phyloP scores from a whole-genome alignment of 2,797 vertebrate species.

The Oophaga sylvatica region DNA sequence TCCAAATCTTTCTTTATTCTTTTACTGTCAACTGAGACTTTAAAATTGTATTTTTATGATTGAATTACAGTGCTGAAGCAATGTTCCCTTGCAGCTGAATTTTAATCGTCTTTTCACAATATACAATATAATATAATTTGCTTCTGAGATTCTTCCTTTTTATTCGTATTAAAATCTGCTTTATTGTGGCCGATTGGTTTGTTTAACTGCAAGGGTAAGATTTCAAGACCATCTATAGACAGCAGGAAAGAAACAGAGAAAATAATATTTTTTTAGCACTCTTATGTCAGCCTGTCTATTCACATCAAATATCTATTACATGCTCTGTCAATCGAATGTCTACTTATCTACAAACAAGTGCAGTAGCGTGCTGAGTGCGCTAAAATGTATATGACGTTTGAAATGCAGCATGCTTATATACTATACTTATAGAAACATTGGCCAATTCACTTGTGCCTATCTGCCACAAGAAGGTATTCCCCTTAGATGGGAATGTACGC shows the following conservation, averaged over 20 bases:
- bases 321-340: too few species aligned
- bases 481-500: too few species aligned
- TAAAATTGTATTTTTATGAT: conserved; percentile 25
- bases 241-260: not conserved
- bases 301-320: not conserved
- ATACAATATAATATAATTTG: conserved; percentile 18
- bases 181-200: not conserved
- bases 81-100: conserved; percentile 16
- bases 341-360: too few species aligned
- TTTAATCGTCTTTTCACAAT: conserved; percentile 16
- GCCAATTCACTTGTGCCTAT: too few species aligned
- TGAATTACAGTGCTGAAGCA: conserved; percentile 1
- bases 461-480: too few species aligned
- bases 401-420: too few species aligned
- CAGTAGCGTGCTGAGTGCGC: too few species aligned
- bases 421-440: too few species aligned
- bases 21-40: not conserved
- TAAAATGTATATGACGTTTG: too few species aligned
- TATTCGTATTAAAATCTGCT: not conserved
- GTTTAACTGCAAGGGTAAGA: not conserved
- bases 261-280: too few species aligned
- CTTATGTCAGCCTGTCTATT: not conserved
- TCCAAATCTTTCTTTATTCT: not conserved
- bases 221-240: not conserved
- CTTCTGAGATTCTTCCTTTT: conserved; percentile 6